Evolutionary conservation across 1,140 invertebrate species (phyloP).

Genomic region (Panonychus citri): DNA sequence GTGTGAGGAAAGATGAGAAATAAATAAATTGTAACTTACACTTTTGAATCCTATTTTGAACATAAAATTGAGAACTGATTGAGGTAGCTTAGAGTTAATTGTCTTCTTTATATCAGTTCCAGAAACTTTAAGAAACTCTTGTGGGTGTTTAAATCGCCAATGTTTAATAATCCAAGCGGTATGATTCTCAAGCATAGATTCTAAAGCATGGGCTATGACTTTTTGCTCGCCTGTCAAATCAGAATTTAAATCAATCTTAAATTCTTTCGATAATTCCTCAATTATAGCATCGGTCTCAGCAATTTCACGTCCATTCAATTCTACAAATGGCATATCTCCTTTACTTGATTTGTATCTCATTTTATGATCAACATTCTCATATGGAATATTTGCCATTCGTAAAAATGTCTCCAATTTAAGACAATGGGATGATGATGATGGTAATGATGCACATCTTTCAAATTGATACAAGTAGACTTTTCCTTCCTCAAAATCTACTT

Average conservation of each 20-base stretch:
- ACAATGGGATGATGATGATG: slow-evolving; percentile 67
- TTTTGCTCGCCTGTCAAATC: slow-evolving; percentile 54
- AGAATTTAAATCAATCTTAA: slow-evolving; percentile 46
- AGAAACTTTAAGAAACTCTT: slow-evolving; percentile 34
- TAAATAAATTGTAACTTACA: no score
- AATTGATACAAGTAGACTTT: slow-evolving; percentile 82
- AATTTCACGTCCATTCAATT: slow-evolving; percentile 77
- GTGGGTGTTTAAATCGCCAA: slow-evolving; percentile 17
- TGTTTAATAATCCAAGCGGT: slow-evolving; percentile 38
- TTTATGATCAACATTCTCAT: slow-evolving; percentile 78
- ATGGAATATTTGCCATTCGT: slow-evolving; percentile 55
- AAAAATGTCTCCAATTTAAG: slow-evolving; percentile 86
- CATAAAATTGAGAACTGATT: slow-evolving; percentile 60
- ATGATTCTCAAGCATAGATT: slow-evolving; percentile 83
- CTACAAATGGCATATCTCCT: slow-evolving; percentile 70
- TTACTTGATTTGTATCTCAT: slow-evolving; percentile 66
- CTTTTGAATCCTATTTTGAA: slow-evolving; percentile 43
- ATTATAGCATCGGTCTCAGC: slow-evolving; percentile 70
- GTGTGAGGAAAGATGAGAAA: no score
- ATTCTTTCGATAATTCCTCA: slow-evolving; percentile 53
- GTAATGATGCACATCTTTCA: slow-evolving; percentile 57
- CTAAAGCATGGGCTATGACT: slow-evolving; percentile 68
- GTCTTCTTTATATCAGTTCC: slow-evolving; percentile 70
- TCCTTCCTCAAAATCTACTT: slow-evolving; percentile 70
- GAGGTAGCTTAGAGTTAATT: slow-evolving; percentile 60